Evolutionary conservation across 2,113 vertebrate species (phyloP).

Genomic region (Vireo altiloquus): DNA sequence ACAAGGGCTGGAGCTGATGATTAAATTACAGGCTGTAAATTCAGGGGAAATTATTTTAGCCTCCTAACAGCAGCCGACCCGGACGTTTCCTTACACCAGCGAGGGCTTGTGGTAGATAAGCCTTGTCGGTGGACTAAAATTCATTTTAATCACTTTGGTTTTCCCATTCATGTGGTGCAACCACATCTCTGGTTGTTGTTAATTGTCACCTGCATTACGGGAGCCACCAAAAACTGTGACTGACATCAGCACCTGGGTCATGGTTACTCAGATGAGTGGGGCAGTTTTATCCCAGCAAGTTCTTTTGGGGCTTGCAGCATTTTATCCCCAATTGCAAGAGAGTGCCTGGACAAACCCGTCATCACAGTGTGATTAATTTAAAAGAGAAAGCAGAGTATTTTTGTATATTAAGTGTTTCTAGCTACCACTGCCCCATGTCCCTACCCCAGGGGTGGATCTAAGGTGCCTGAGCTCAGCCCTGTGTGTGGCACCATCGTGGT

Average conservation of each 20-base stretch:
- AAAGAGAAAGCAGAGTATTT: neutral
- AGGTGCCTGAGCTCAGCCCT: neutral
- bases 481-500: accelerated
- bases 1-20: constrained; percentile 31
- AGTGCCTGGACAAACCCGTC: accelerated
- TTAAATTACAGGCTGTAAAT: constrained; percentile 61
- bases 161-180: neutral
- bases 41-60: constrained; percentile 56
- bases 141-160: neutral
- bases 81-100: neutral
- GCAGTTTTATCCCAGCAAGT: neutral
- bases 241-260: neutral
- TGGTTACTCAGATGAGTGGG: accelerated
- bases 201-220: neutral
- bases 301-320: neutral
- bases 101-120: constrained; percentile 5
- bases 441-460: neutral
- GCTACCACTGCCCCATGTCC: accelerated
- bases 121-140: neutral
- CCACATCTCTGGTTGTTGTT: neutral
- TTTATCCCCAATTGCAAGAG: neutral
- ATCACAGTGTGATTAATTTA: neutral
- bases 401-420: neutral
- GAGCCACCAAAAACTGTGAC: neutral
- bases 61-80: constrained; percentile 19